A percentile compares a stretch with the other conserved stretches of the same genome.
Evolutionary conservation across 37 sponge, comb jelly and placozoan species (phyloP).

Genomic region (Aphrocallistes beatrix): DNA sequence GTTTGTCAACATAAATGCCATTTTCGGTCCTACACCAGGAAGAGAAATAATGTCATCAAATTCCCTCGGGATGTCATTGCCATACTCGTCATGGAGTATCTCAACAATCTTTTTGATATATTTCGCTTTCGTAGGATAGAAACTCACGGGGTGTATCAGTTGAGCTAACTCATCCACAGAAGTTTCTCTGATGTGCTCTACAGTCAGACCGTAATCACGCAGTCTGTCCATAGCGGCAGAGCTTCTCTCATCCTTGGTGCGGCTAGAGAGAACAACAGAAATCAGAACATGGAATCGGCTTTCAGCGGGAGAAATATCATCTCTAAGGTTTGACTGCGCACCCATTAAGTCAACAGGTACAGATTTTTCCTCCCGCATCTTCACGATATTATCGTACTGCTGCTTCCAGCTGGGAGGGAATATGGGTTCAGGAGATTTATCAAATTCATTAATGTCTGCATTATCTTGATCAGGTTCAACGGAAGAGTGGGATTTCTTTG

Average conservation of each 20-base stretch:
- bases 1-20: slow-evolving; percentile 86
- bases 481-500: too few species aligned
- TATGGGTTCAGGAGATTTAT: too few species aligned
- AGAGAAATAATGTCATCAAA: slow-evolving; percentile 58
- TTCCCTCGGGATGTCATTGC: slow-evolving; percentile 64
- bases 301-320: slow-evolving; percentile 31
- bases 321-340: slow-evolving; percentile 18
- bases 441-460: too few species aligned
- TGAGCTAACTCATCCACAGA: slow-evolving; percentile 47
- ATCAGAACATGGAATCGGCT: slow-evolving; percentile 82
- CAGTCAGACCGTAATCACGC: slow-evolving; percentile 60
- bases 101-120: slow-evolving; percentile 72
- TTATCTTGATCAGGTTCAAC: too few species aligned
- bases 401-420: slow-evolving; percentile 58
- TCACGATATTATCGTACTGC: slow-evolving; percentile 68
- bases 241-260: slow-evolving; percentile 79
- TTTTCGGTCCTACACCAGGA: slow-evolving; percentile 85
- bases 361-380: slow-evolving; percentile 58
- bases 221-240: slow-evolving; percentile 69
- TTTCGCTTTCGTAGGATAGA: slow-evolving; percentile 84
- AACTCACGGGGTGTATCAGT: slow-evolving; percentile 82
- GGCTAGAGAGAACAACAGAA: slow-evolving; percentile 91
- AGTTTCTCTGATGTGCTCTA: slow-evolving; percentile 47
- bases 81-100: slow-evolving; percentile 49
- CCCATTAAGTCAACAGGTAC: slow-evolving; percentile 93